These are phyloP conservation scores for Amblyjoppa fuscipennis DNA, from an alignment of 2,888 invertebrate genomes.

Conservation along the genomic window DNA sequence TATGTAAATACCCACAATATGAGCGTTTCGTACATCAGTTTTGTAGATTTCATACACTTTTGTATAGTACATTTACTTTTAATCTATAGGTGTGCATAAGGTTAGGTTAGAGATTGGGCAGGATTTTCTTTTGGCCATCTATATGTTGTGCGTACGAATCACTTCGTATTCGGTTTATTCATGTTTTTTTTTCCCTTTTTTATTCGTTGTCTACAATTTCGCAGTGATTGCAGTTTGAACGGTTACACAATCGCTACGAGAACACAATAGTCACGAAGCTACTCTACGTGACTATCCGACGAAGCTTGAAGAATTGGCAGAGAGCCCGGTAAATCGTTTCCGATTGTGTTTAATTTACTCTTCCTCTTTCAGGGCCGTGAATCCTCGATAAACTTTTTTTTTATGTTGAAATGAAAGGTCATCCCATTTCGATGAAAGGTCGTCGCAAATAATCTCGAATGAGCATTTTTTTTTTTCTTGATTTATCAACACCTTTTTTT, in stretches of 20 bases:
- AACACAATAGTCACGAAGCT: background rate
- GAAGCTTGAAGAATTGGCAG: background rate
- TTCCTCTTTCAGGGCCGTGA: background rate
- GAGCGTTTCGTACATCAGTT: too few species aligned
- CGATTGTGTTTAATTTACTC: background rate
- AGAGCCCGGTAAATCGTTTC: slow-evolving; percentile 7
- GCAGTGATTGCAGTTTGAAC: background rate
- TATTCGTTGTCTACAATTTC: background rate
- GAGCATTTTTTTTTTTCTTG: background rate
- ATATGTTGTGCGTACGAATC: too few species aligned
- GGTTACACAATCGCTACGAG: background rate
- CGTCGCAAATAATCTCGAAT: background rate
- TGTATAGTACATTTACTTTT: too few species aligned
- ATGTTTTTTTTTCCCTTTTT: too few species aligned
- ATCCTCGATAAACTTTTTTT: background rate
- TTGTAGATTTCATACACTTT: too few species aligned
- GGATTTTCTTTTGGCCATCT: too few species aligned
- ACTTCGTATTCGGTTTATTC: too few species aligned
- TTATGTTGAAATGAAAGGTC: too few species aligned
- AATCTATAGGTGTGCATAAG: too few species aligned
- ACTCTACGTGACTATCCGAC: slow-evolving; percentile 1
- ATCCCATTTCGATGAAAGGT: too few species aligned
- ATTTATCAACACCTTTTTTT: slow-evolving; percentile 3
- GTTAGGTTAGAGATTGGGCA: too few species aligned
- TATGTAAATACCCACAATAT: too few species aligned